These are phyloP conservation scores for Leucopternis melanops DNA, from an alignment of 2,113 vertebrate species.

Conservation along the genomic window DNA sequence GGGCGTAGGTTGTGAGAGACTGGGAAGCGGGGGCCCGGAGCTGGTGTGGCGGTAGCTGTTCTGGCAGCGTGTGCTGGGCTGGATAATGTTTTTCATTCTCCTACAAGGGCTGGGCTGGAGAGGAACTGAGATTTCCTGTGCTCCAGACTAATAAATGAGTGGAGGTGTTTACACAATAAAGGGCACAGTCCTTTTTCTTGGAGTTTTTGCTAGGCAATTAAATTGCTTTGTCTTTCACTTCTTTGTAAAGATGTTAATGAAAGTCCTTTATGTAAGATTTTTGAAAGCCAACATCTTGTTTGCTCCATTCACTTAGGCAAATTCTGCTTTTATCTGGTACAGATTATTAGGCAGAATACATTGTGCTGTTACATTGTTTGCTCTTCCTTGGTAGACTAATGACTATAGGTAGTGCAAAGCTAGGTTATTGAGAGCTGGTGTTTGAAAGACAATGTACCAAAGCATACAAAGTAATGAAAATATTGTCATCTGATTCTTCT, in stretches of 20 bases:
- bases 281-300: not conserved
- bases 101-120: not conserved
- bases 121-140: constrained; percentile 47
- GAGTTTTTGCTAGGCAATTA: not conserved
- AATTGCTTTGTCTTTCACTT: constrained; percentile 3
- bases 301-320: not conserved
- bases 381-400: not conserved
- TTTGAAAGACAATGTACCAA: not conserved
- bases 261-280: not conserved
- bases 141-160: constrained; percentile 23
- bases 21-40: not conserved
- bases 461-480: not conserved
- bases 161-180: constrained; percentile 9
- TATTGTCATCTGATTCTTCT: constrained; percentile 60
- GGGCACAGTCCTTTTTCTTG: not conserved
- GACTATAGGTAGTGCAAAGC: not conserved
- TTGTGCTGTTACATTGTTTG: not conserved
- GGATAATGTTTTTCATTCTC: constrained; percentile 3
- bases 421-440: not conserved
- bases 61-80: not conserved
- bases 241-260: not conserved
- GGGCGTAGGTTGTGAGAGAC: not conserved
- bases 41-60: not conserved
- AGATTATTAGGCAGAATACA: not conserved
- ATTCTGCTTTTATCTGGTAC: constrained; percentile 32